Percentiles rank a stretch among this genome's conserved stretches.
phyloP scores from a whole-genome alignment of 1,140 invertebrate species.

The Drosophila grimshawi region DNA sequence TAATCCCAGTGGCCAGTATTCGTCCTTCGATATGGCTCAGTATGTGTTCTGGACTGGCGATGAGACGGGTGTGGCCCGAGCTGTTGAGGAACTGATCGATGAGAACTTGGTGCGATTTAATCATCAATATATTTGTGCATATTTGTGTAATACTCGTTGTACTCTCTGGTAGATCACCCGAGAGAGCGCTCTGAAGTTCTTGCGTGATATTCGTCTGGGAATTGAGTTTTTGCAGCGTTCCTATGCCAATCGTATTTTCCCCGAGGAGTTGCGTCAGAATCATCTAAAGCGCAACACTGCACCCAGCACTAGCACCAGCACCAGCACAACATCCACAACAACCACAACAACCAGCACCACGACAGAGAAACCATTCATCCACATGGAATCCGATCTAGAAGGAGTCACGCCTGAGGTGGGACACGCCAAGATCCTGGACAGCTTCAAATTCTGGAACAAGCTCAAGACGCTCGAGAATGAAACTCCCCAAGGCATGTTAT shows the following conservation, averaged over 20 bases:
- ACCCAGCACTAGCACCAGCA: slow-evolving; percentile 50
- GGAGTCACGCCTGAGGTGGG: slow-evolving; percentile 17
- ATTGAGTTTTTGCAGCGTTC: slow-evolving; percentile 88
- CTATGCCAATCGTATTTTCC: slow-evolving; percentile 85
- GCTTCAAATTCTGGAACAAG: slow-evolving; percentile 74
- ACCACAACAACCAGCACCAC: slow-evolving; percentile 68
- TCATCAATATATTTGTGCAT: not conserved
- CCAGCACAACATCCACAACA: slow-evolving; percentile 54
- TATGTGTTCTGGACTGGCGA: slow-evolving; percentile 92
- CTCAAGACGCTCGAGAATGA: slow-evolving; percentile 67
- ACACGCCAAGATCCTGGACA: slow-evolving; percentile 60
- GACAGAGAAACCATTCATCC: slow-evolving; percentile 72
- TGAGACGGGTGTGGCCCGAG: slow-evolving; percentile 89
- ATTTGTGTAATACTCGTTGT: not conserved
- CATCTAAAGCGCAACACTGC: slow-evolving; percentile 68
- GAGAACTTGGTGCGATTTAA: slow-evolving; percentile 88
- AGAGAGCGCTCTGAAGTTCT: slow-evolving; percentile 89
- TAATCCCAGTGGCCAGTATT: slow-evolving; percentile 87
- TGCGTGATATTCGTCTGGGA: slow-evolving; percentile 90
- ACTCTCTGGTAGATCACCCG: slow-evolving; percentile 86
- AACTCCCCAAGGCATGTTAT: slow-evolving; percentile 50
- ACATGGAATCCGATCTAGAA: slow-evolving; percentile 41
- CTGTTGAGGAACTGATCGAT: slow-evolving; percentile 90
- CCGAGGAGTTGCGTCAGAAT: slow-evolving; percentile 74
- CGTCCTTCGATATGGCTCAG: slow-evolving; percentile 90